Evolutionary conservation across 2,797 vertebrate genomes (phyloP).

Genomic region (Merluccius polli): DNA sequence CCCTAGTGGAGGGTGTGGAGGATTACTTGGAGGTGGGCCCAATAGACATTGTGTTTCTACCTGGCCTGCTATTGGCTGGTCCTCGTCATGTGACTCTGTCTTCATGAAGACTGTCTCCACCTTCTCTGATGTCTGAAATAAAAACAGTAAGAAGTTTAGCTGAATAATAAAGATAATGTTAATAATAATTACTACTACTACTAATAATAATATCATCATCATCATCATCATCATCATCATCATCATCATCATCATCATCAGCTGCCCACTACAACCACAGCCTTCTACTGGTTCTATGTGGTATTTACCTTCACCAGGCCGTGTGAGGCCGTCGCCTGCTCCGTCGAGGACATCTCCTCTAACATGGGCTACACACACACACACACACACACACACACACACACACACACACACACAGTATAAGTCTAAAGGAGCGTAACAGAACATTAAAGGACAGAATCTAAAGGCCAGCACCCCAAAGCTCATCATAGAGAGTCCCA

Average conservation of each 20-base stretch:
- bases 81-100: constrained; percentile 45
- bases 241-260: too few species aligned
- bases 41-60: constrained; percentile 55
- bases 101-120: constrained; percentile 53
- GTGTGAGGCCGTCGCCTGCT: background rate
- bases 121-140: constrained; percentile 77
- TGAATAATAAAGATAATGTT: background rate
- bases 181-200: too few species aligned
- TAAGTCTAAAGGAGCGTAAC: too few species aligned
- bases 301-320: background rate
- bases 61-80: constrained; percentile 42
- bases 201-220: too few species aligned
- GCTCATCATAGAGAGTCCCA: too few species aligned
- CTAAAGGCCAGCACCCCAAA: too few species aligned
- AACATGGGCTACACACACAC: background rate
- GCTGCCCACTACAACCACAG: background rate
- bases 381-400: background rate
- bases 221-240: too few species aligned
- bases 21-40: constrained; percentile 33
- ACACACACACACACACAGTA: background rate
- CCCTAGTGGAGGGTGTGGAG: constrained; percentile 30
- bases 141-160: constrained; percentile 12
- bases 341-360: background rate
- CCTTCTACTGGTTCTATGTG: background rate
- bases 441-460: background rate